A percentile compares a stretch with the other conserved stretches of the same genome.
These are phyloP conservation scores for Octomys mimax DNA, from an alignment of 2,797 vertebrate genomes.

Conservation along the genomic window DNA sequence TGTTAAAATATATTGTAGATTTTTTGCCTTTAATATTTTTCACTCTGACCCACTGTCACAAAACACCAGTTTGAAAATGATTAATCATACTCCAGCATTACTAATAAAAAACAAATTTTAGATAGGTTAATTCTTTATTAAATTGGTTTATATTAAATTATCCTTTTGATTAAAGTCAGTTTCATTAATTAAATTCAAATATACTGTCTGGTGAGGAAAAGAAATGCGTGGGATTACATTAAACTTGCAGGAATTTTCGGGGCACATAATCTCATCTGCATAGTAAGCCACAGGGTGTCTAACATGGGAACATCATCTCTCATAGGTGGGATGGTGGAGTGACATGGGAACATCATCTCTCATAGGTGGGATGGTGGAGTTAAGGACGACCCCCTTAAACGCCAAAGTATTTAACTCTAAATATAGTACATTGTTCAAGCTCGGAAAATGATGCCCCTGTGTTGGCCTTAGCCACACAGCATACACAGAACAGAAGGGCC, in stretches of 20 bases:
- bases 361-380: background rate
- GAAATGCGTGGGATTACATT: background rate
- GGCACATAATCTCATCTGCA: background rate
- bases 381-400: background rate
- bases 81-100: background rate
- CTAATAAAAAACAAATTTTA: background rate
- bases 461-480: too few relatives aligned
- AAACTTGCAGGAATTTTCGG: background rate
- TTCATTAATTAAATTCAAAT: background rate
- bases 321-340: background rate
- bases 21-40: conserved; percentile 36
- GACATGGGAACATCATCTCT: background rate
- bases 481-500: background rate
- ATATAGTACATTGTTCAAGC: background rate
- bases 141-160: conserved; percentile 11
- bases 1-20: conserved; percentile 32
- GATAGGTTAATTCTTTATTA: conserved; percentile 54
- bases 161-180: conserved; percentile 17
- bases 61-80: background rate
- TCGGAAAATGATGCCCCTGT: background rate
- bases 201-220: background rate
- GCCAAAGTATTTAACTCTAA: background rate
- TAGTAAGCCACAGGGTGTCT: background rate
- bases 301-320: background rate
- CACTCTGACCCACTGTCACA: background rate